Evolutionary conservation across 2,113 vertebrate species (phyloP).

Genomic region (Terrapene triunguis): DNA sequence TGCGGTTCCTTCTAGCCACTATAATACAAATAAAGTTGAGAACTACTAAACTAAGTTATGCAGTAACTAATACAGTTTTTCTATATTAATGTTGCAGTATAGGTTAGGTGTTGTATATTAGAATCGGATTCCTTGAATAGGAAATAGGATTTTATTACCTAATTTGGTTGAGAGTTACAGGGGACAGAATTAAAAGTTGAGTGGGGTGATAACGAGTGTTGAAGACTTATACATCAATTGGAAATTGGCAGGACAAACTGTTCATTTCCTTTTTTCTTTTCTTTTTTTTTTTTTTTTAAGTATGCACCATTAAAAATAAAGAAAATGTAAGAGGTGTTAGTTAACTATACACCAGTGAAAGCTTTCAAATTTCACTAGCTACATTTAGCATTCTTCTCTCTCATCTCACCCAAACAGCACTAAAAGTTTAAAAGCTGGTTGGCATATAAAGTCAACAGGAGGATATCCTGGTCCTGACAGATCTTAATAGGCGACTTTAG

Average conservation of each 20-base stretch:
- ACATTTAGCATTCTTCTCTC: background rate
- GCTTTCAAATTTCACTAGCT: background rate
- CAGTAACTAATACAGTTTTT: slow-evolving; percentile 30
- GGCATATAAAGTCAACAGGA: too few species aligned
- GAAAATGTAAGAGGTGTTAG: background rate
- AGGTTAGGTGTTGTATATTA: background rate
- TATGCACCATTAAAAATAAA: background rate
- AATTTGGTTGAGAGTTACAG: too few species aligned
- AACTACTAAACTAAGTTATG: too few species aligned
- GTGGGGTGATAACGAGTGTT: too few species aligned
- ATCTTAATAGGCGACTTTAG: too few species aligned
- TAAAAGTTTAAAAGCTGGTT: background rate
- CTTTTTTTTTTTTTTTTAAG: background rate
- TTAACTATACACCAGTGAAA: background rate
- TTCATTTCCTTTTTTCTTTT: background rate
- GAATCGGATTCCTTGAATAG: background rate
- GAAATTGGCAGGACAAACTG: too few species aligned
- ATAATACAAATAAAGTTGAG: too few species aligned
- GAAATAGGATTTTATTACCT: background rate
- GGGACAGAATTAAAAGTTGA: too few species aligned
- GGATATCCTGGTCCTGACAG: too few species aligned
- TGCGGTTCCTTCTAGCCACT: too few species aligned
- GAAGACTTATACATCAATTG: too few species aligned
- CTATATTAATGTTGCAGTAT: background rate
- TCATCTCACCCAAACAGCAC: background rate